Percentiles rank a stretch among this genome's conserved stretches.
phyloP scores from a whole-genome alignment of 2,113 vertebrate species.

The Scatophagus argus region DNA sequence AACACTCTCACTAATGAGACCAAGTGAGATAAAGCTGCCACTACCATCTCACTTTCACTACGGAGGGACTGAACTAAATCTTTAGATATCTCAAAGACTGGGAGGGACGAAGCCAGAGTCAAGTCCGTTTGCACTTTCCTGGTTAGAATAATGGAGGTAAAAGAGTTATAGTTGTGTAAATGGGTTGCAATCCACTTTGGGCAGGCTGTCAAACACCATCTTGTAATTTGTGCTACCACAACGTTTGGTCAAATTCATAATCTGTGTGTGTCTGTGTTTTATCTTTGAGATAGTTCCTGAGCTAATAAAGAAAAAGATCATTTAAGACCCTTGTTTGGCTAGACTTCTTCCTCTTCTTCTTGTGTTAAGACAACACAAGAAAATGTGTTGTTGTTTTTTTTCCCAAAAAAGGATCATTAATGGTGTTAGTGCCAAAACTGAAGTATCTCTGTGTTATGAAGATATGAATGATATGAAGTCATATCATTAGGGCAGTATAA shows the following conservation, averaged over 20 bases:
- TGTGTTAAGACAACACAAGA: no score
- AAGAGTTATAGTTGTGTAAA: not conserved
- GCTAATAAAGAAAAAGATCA: no score
- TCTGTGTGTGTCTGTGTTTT: no score
- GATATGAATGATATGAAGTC: no score
- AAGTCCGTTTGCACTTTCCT: not conserved
- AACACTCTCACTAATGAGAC: constrained; percentile 58
- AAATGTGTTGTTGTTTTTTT: no score
- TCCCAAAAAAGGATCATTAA: no score
- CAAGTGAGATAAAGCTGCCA: not conserved
- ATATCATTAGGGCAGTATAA: not conserved
- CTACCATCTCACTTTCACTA: constrained; percentile 40
- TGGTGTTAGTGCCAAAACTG: no score
- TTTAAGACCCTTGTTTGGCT: no score
- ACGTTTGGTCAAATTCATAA: not conserved
- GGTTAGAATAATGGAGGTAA: not conserved
- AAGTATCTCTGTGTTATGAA: no score
- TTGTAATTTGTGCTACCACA: not conserved
- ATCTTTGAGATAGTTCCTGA: not conserved
- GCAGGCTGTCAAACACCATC: not conserved
- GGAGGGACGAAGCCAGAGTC: not conserved
- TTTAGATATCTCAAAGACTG: constrained; percentile 15
- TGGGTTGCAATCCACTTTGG: not conserved
- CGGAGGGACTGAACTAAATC: not conserved
- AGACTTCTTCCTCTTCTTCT: no score